These are phyloP conservation scores for Crypturellus tataupa DNA, from an alignment of 2,797 vertebrate genomes.

Conservation along the genomic window DNA sequence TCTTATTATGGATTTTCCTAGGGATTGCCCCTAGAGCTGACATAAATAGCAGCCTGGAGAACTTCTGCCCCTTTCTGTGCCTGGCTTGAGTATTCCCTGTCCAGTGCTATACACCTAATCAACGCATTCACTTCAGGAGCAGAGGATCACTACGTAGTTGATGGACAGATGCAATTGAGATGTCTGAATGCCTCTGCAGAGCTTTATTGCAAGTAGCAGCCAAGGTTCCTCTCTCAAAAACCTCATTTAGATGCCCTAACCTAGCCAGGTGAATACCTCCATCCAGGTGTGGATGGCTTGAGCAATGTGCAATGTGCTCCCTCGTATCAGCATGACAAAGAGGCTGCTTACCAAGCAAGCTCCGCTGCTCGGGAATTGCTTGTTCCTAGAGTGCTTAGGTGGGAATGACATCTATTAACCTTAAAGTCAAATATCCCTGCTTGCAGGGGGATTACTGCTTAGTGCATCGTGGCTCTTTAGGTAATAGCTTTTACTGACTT, in stretches of 20 bases:
- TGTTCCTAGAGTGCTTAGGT: background rate
- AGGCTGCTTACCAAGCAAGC: background rate
- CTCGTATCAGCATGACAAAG: background rate
- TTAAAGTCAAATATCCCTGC: background rate
- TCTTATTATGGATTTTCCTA: background rate
- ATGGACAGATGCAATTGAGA: background rate
- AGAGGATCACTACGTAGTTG: background rate
- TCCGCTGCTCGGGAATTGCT: background rate
- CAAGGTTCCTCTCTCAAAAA: accelerated
- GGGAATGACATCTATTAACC: constrained; percentile 19
- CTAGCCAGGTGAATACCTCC: background rate
- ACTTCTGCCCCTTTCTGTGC: background rate
- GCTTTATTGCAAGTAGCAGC: background rate
- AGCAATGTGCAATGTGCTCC: background rate
- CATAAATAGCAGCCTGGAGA: background rate
- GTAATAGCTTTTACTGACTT: background rate
- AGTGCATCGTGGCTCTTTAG: background rate
- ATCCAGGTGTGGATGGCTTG: background rate
- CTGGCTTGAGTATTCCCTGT: background rate
- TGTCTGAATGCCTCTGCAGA: background rate
- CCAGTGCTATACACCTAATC: no score
- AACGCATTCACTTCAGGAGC: background rate
- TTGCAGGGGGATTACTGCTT: background rate
- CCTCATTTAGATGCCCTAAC: background rate
- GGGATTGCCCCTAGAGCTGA: background rate